These are phyloP conservation scores for Colostygia pectinataria DNA, from an alignment of 2,888 invertebrate species.

Conservation along the genomic window DNA sequence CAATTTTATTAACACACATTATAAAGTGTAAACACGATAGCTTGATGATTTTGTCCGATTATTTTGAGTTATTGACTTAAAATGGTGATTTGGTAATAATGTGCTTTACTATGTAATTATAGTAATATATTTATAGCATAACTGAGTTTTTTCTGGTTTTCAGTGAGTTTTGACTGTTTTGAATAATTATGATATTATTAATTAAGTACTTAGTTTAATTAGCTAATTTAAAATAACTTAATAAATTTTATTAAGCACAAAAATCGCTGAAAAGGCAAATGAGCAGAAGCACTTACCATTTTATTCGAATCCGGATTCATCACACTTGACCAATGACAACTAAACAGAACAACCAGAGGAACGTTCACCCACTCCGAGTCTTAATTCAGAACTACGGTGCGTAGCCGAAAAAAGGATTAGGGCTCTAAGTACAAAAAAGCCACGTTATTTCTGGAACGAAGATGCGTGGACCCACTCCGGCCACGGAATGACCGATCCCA, in stretches of 20 bases:
- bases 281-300: constrained; percentile 52
- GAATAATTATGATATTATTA: no score
- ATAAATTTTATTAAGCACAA: no score
- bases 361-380: constrained; percentile 55
- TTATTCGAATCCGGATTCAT: constrained; percentile 57
- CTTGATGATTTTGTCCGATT: background rate
- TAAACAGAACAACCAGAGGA: constrained; percentile 39
- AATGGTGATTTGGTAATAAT: no score
- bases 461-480: constrained; percentile 72
- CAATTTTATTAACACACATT: background rate
- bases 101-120: no score
- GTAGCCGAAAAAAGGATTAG: constrained; percentile 43
- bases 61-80: no score
- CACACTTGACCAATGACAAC: constrained; percentile 43
- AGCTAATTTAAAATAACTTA: no score
- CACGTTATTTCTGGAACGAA: constrained; percentile 58
- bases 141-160: no score
- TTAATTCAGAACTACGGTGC: constrained; percentile 48
- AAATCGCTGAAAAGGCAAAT: constrained; percentile 23
- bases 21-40: background rate
- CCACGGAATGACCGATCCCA: constrained; percentile 76
- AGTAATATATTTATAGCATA: no score
- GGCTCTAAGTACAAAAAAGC: constrained; percentile 54
- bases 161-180: no score
- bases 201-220: no score